A percentile compares a stretch with the other conserved stretches of the same genome.
Conservation (phyloP, 2,888 invertebrate genomes). For the Callosobruchus maculatus region DNA sequence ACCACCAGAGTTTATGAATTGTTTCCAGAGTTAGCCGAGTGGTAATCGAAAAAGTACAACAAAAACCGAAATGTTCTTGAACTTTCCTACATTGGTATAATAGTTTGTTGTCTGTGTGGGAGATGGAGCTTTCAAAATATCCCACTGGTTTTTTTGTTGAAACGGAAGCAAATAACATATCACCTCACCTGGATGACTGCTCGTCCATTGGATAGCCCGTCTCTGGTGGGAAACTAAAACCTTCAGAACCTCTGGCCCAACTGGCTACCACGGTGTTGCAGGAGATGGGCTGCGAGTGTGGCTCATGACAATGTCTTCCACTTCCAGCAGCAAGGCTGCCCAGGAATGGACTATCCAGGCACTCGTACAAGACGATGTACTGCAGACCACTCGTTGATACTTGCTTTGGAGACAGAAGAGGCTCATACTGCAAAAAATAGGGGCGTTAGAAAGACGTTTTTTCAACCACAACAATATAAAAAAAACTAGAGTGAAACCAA, state of each 20-base stretch:
- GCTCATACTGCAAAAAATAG: constrained; percentile 58
- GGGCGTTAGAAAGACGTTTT: neutral
- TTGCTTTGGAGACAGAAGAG: constrained; percentile 56
- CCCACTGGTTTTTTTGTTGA: no score
- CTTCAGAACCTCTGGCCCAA: constrained; percentile 69
- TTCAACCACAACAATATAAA: no score
- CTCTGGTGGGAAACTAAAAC: constrained; percentile 67
- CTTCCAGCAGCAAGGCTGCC: constrained; percentile 56
- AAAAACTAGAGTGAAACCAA: no score
- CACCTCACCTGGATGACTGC: constrained; percentile 52
- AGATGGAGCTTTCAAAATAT: no score
- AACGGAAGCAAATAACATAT: no score
- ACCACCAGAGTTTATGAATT: no score
- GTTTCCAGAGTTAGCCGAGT: no score
- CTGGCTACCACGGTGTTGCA: constrained; percentile 68
- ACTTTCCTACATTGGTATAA: no score
- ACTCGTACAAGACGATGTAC: constrained; percentile 69
- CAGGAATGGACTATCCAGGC: constrained; percentile 59
- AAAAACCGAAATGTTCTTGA: no score
- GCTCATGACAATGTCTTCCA: constrained; percentile 59
- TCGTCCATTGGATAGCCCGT: constrained; percentile 69
- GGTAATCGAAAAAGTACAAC: no score
- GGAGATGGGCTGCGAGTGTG: constrained; percentile 56
- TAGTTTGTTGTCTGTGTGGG: no score
- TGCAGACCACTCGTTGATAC: constrained; percentile 57